Evolutionary conservation across 2,888 invertebrate genomes (phyloP).

Genomic region (Pediacus dermestoides): DNA sequence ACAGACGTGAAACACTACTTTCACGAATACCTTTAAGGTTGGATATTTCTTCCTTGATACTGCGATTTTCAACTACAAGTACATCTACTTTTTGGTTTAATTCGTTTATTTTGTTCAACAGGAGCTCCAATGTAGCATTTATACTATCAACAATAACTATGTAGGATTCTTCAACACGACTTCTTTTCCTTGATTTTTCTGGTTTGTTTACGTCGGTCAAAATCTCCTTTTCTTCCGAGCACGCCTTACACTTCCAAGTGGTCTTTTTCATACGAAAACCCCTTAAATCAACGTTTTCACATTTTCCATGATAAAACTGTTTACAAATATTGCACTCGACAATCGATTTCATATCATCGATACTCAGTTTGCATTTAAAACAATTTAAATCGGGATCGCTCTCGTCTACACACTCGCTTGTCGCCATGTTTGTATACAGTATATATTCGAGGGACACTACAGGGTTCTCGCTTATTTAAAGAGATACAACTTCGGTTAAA

Average conservation of each 20-base stretch:
- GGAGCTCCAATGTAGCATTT: not conserved
- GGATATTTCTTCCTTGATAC: not conserved
- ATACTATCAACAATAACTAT: not conserved
- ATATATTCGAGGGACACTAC: too few relatives aligned
- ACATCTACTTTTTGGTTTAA: slow-evolving; percentile 4
- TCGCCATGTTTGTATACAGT: too few relatives aligned
- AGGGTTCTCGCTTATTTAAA: too few relatives aligned
- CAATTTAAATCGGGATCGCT: too few relatives aligned
- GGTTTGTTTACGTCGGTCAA: too few relatives aligned
- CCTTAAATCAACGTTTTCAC: slow-evolving; percentile 13
- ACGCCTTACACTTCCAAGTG: slow-evolving; percentile 10
- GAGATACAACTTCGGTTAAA: too few relatives aligned
- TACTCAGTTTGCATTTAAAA: slow-evolving; percentile 11
- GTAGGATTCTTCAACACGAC: slow-evolving; percentile 1
- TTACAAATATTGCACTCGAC: slow-evolving; percentile 10
- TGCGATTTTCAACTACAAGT: not conserved
- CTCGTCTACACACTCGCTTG: too few relatives aligned
- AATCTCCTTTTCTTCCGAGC: slow-evolving; percentile 1
- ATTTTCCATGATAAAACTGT: slow-evolving; percentile 10
- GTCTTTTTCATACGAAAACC: slow-evolving; percentile 15
- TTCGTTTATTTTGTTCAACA: not conserved
- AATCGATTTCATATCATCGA: slow-evolving; percentile 10
- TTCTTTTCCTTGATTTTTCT: slow-evolving; percentile 1
- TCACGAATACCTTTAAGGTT: not conserved
- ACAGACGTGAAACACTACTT: too few relatives aligned